phyloP scores from a whole-genome alignment of 2,113 vertebrate species.

The Anser brachyrhynchus region DNA sequence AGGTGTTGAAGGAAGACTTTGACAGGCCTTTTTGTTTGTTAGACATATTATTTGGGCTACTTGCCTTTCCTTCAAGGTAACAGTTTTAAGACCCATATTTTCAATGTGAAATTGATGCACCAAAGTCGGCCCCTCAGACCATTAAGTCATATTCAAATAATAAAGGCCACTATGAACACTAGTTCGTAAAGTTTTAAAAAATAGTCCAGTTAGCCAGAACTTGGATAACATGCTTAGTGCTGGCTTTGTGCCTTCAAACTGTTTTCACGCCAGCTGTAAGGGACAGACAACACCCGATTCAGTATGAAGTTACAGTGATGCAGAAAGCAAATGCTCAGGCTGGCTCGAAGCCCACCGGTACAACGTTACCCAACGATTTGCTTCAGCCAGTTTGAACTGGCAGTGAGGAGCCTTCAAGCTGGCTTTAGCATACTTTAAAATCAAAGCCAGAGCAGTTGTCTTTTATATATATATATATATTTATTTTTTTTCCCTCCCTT shows the following conservation, averaged over 20 bases:
- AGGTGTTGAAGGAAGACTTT: not conserved
- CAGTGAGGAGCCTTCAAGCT: not conserved
- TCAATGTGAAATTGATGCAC: not conserved
- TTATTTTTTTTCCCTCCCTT: rapidly evolving
- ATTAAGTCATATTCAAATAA: not conserved
- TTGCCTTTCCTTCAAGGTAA: not conserved
- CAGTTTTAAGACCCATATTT: not conserved
- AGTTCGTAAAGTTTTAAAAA: not conserved
- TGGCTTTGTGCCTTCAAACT: not conserved
- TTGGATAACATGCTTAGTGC: not conserved
- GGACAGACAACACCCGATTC: not conserved
- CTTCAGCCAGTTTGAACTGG: not conserved
- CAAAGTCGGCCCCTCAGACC: not conserved
- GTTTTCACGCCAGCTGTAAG: not conserved
- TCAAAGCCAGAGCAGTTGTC: not conserved
- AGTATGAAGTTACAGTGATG: not conserved
- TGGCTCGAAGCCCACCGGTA: not conserved
- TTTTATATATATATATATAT: not conserved
- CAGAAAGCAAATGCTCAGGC: not conserved
- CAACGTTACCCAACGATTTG: not conserved
- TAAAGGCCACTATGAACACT: not conserved
- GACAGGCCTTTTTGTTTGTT: not conserved
- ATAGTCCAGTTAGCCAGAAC: not conserved
- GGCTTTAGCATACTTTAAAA: not conserved
- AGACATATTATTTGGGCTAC: not conserved